Percentiles rank a stretch among this genome's conserved stretches.
phyloP scores from a whole-genome alignment of 2,888 invertebrate species.

The Drosophila crucigera region DNA sequence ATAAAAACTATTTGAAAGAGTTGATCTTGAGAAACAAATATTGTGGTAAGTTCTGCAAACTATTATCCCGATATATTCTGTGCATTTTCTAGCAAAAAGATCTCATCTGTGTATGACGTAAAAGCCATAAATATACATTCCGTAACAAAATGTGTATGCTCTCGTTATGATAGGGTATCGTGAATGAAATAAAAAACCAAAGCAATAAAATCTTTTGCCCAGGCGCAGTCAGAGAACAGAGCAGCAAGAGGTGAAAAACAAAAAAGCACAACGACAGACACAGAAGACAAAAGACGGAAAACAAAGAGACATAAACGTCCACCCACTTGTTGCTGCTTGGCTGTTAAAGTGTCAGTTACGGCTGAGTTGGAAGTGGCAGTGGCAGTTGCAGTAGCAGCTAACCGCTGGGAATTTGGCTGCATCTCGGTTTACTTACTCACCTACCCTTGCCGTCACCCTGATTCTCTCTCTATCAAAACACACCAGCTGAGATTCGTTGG shows the following conservation, averaged over 20 bases:
- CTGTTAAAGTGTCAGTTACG: constrained; percentile 79
- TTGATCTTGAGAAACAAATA: neutral
- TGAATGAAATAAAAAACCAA: constrained; percentile 55
- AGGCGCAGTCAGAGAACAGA: constrained; percentile 7
- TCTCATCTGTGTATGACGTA: neutral
- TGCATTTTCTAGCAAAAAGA: neutral
- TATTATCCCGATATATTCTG: neutral
- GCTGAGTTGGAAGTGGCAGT: constrained; percentile 42
- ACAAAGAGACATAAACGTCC: constrained; percentile 80
- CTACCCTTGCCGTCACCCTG: too few relatives aligned
- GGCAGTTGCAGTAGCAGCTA: constrained; percentile 27
- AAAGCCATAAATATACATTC: neutral
- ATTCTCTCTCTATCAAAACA: neutral
- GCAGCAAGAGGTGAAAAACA: constrained; percentile 13
- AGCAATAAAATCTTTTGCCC: constrained; percentile 39
- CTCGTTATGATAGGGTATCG: constrained; percentile 18
- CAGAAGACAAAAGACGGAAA: constrained; percentile 44
- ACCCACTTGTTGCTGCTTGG: constrained; percentile 74
- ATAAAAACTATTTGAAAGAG: neutral
- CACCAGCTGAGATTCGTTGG: constrained; percentile 6
- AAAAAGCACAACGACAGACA: neutral
- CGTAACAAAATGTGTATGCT: neutral
- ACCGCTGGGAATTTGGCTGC: constrained; percentile 53
- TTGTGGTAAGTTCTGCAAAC: neutral
- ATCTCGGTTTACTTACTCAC: constrained; percentile 19